phyloP scores from a whole-genome alignment of 2,113 vertebrate genomes.

The Bostrychus sinensis region DNA sequence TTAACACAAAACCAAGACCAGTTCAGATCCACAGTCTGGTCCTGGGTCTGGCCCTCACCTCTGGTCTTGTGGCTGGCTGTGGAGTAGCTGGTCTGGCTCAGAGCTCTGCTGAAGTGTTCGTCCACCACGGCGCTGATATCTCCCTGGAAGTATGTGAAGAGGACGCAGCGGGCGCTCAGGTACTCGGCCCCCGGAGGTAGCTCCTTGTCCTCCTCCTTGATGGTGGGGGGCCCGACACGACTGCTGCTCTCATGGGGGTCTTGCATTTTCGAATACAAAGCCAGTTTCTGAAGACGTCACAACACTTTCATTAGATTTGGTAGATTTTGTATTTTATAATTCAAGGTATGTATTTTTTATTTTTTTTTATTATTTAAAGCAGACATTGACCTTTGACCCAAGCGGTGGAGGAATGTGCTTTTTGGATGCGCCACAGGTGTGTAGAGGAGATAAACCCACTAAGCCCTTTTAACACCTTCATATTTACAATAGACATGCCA shows the following conservation, averaged over 20 bases:
- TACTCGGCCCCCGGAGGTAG: slow-evolving; percentile 94
- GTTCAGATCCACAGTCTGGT: too few relatives aligned
- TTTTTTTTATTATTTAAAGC: not conserved
- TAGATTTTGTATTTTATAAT: not conserved
- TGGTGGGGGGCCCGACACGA: slow-evolving; percentile 80
- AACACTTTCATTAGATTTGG: not conserved
- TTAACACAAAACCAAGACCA: too few relatives aligned
- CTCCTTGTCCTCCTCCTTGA: slow-evolving; percentile 97
- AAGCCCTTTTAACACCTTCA: slow-evolving; percentile 3
- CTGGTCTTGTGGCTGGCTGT: slow-evolving; percentile 58
- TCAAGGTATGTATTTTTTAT: not conserved
- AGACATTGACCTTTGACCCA: not conserved
- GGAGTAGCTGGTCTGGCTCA: slow-evolving; percentile 88
- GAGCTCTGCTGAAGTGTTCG: slow-evolving; percentile 96
- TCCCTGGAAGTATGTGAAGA: slow-evolving; percentile 98
- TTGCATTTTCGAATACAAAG: slow-evolving; percentile 98
- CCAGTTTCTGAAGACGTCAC: slow-evolving; percentile 83
- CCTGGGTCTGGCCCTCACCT: slow-evolving; percentile 37
- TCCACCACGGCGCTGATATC: slow-evolving; percentile 98
- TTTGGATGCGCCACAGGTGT: slow-evolving; percentile 4
- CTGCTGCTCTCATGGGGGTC: slow-evolving; percentile 85
- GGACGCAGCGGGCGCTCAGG: slow-evolving; percentile 93
- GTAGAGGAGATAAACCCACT: slow-evolving; percentile 10
- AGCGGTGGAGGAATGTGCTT: not conserved
- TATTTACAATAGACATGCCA: slow-evolving; percentile 8